phyloP scores from a whole-genome alignment of 1,140 invertebrate species.

The Metaphire vulgaris region DNA sequence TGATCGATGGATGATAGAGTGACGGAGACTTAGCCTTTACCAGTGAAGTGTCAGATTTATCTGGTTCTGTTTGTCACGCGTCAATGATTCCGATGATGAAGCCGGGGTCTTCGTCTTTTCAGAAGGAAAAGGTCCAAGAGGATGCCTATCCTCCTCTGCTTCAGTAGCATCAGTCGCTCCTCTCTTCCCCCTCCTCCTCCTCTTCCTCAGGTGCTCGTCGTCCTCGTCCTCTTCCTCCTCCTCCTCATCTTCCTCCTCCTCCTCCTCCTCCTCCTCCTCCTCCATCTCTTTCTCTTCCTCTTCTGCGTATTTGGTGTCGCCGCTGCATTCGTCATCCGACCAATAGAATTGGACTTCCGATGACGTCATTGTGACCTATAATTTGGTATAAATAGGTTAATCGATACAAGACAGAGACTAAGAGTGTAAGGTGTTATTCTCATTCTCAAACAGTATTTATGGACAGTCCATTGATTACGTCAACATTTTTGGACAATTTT shows the following conservation, averaged over 20 bases:
- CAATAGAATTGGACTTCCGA: too few species aligned
- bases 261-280: not conserved
- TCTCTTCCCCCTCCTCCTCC: not conserved
- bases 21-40: too few species aligned
- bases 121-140: too few species aligned
- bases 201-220: not conserved
- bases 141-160: too few species aligned
- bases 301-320: not conserved
- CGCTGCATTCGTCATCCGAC: not conserved
- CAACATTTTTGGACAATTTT: too few species aligned
- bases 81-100: not conserved
- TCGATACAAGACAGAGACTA: too few species aligned
- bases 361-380: too few species aligned
- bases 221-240: not conserved
- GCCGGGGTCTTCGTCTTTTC: not conserved
- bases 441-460: too few species aligned
- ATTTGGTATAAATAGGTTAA: too few species aligned
- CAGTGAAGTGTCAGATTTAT: not conserved
- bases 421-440: too few species aligned
- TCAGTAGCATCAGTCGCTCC: not conserved
- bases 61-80: not conserved
- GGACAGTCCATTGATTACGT: too few species aligned
- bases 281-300: not conserved
- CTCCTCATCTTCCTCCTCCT: not conserved
- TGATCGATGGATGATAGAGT: too few species aligned